Evolutionary conservation across 2,113 vertebrate genomes (phyloP).

Genomic region (Perca schrenkii): DNA sequence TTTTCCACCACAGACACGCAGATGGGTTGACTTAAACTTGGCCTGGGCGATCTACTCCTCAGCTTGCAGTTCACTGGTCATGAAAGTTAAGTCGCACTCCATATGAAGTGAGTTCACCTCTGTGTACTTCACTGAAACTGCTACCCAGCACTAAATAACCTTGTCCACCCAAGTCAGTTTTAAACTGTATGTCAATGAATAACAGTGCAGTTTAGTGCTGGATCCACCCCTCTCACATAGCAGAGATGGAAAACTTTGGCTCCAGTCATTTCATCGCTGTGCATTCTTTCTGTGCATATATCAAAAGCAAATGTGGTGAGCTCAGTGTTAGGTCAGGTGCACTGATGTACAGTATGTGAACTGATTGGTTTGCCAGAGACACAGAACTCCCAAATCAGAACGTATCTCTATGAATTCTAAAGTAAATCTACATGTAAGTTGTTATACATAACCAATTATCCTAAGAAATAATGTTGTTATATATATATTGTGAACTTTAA

Average conservation of each 20-base stretch:
- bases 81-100: slow-evolving; percentile 38
- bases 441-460: background rate
- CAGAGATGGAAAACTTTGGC: slow-evolving; percentile 33
- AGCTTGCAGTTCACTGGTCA: slow-evolving; percentile 52
- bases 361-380: slow-evolving; percentile 43
- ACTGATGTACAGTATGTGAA: slow-evolving; percentile 23
- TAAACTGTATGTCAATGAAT: slow-evolving; percentile 42
- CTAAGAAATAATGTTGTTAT: background rate
- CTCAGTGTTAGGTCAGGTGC: slow-evolving; percentile 62
- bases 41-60: slow-evolving; percentile 28
- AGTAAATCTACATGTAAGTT: slow-evolving; percentile 1
- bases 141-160: slow-evolving; percentile 52
- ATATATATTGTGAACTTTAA: background rate
- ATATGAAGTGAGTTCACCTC: slow-evolving; percentile 45
- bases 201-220: slow-evolving; percentile 5
- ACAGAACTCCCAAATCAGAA: slow-evolving; percentile 43
- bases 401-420: slow-evolving; percentile 2
- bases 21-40: slow-evolving; percentile 7
- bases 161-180: slow-evolving; percentile 34
- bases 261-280: slow-evolving; percentile 37
- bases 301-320: slow-evolving; percentile 72
- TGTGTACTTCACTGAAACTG: slow-evolving; percentile 31
- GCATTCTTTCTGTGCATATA: slow-evolving; percentile 60
- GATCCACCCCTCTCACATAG: slow-evolving; percentile 7
- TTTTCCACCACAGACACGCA: slow-evolving; percentile 18